Conservation (phyloP, 2,113 vertebrate species). For the Pyxicephalus adspersus region DNA sequence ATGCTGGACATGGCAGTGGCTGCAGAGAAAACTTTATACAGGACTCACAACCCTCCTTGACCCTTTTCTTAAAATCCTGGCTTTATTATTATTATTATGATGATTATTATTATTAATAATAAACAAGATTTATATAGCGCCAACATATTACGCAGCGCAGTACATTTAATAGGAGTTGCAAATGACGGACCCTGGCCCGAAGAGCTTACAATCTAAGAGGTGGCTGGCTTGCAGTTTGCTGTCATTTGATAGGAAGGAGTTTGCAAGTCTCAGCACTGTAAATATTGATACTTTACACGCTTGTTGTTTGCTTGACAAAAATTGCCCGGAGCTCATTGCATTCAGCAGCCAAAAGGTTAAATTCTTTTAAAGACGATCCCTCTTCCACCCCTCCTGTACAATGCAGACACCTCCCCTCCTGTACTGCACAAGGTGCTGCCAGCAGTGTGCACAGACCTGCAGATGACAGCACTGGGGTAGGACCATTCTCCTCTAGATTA, state of each 20-base stretch:
- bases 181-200: too few species aligned
- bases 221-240: too few species aligned
- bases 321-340: not conserved
- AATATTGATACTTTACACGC: slow-evolving; percentile 4
- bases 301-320: slow-evolving; percentile 26
- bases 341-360: slow-evolving; percentile 18
- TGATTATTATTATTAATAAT: too few species aligned
- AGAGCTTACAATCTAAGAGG: too few species aligned
- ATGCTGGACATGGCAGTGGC: too few species aligned
- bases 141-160: too few species aligned
- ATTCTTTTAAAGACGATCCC: slow-evolving; percentile 42
- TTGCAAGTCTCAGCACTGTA: not conserved
- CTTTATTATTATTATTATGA: too few species aligned
- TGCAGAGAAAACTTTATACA: too few species aligned
- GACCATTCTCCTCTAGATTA: not conserved
- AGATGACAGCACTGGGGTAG: slow-evolving; percentile 40
- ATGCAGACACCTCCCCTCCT: slow-evolving; percentile 38
- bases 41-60: too few species aligned
- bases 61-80: too few species aligned
- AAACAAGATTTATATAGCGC: too few species aligned
- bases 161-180: too few species aligned
- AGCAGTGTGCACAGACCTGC: not conserved
- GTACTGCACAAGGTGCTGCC: slow-evolving; percentile 42
- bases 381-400: slow-evolving; percentile 32
- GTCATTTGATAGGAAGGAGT: not conserved